Evolutionary conservation across 2,888 invertebrate genomes (phyloP).

Genomic region (Microplitis deprimator): DNA sequence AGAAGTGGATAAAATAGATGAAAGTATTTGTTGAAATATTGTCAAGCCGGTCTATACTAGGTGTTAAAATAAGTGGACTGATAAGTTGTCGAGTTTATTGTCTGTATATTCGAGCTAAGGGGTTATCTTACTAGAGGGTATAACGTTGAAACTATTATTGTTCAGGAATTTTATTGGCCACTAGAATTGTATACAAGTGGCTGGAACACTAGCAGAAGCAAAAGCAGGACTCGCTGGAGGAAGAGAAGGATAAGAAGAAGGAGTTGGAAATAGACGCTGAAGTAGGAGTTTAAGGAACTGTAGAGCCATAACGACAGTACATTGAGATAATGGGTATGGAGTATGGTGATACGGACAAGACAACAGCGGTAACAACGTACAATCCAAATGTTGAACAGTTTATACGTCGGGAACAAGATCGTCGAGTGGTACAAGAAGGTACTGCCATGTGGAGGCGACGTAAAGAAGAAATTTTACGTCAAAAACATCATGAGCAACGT

Average conservation of each 20-base stretch:
- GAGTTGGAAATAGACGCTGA: no score
- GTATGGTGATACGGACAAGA: conserved; percentile 43
- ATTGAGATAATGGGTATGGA: conserved; percentile 53
- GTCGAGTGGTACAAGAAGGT: conserved; percentile 65
- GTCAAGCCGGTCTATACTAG: background rate
- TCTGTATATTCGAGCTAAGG: background rate
- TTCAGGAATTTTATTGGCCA: conserved; percentile 19
- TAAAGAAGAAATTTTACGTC: conserved; percentile 66
- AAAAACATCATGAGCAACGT: conserved; percentile 66
- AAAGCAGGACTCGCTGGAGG: background rate
- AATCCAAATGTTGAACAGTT: conserved; percentile 63
- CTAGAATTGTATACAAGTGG: background rate
- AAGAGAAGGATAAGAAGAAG: background rate
- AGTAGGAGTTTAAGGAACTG: no score
- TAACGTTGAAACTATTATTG: conserved; percentile 19
- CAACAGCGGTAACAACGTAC: conserved; percentile 63
- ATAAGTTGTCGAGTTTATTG: background rate
- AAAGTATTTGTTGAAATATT: background rate
- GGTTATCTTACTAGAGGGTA: background rate
- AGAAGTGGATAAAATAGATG: background rate
- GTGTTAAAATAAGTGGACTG: background rate
- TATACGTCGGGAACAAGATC: conserved; percentile 62
- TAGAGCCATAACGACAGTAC: background rate
- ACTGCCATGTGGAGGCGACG: conserved; percentile 63
- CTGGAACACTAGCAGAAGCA: background rate